Evolutionary conservation across 2,113 vertebrate genomes (phyloP).

Genomic region (Caranx melampygus): DNA sequence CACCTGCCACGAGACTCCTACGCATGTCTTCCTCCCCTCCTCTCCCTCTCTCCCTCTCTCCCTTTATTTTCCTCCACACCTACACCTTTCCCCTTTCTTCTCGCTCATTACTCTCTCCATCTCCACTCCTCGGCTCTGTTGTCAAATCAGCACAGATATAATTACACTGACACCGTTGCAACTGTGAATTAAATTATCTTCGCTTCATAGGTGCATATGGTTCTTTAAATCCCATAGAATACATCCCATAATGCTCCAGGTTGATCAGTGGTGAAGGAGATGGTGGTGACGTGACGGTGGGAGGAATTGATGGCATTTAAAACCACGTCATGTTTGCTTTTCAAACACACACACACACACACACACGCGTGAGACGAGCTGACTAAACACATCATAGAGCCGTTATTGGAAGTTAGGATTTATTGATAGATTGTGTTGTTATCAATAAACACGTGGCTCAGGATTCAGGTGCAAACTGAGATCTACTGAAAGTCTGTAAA

Average conservation of each 20-base stretch:
- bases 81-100: slow-evolving; percentile 63
- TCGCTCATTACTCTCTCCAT: slow-evolving; percentile 62
- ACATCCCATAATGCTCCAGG: background rate
- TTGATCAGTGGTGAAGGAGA: background rate
- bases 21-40: slow-evolving; percentile 51
- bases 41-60: slow-evolving; percentile 7
- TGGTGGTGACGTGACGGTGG: slow-evolving; percentile 2
- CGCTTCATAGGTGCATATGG: slow-evolving; percentile 19
- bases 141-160: slow-evolving; percentile 57
- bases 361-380: too few relatives aligned
- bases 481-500: slow-evolving; percentile 37
- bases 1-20: slow-evolving; percentile 74
- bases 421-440: slow-evolving; percentile 18
- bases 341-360: slow-evolving; percentile 14
- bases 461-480: slow-evolving; percentile 42
- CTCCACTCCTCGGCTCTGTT: slow-evolving; percentile 41
- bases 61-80: slow-evolving; percentile 60
- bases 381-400: background rate
- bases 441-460: background rate
- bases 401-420: background rate
- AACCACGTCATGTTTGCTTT: slow-evolving; percentile 25
- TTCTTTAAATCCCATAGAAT: slow-evolving; percentile 27
- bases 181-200: slow-evolving; percentile 38
- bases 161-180: slow-evolving; percentile 44
- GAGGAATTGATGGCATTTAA: slow-evolving; percentile 23